Evolutionary conservation across 37 sponge, comb jelly and placozoan species (phyloP).

Genomic region (Spongia lamella): DNA sequence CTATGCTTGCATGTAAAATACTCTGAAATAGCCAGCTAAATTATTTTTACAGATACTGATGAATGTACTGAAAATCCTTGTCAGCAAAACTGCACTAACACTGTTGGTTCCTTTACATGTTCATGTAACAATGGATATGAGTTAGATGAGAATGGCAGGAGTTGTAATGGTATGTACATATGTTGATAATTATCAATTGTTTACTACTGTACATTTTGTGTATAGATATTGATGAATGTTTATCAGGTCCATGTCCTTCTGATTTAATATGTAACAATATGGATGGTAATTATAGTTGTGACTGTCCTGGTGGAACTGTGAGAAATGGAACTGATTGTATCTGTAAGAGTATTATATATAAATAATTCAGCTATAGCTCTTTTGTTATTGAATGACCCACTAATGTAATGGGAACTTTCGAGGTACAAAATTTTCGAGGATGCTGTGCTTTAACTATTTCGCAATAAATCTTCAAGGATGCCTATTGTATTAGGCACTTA

Average conservation of each 20-base stretch:
- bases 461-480: no score
- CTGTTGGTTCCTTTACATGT: constrained; percentile 24
- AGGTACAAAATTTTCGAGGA: no score
- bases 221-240: constrained; percentile 38
- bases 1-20: no score
- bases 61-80: constrained; percentile 12
- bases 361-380: no score
- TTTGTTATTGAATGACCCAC: no score
- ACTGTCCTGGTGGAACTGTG: background rate
- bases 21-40: constrained; percentile 13
- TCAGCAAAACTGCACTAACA: constrained; percentile 19
- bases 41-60: background rate
- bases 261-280: background rate
- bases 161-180: constrained; percentile 2
- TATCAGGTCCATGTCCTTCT: no score
- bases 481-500: no score
- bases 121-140: constrained; percentile 1
- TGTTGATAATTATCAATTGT: background rate
- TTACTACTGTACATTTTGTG: background rate
- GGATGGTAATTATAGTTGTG: background rate
- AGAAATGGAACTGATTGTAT: background rate
- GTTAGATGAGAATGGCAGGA: background rate
- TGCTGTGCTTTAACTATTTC: no score
- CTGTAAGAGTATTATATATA: no score
- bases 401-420: no score